phyloP scores from a whole-genome alignment of 2,888 invertebrate genomes.

The Beris chalybata region DNA sequence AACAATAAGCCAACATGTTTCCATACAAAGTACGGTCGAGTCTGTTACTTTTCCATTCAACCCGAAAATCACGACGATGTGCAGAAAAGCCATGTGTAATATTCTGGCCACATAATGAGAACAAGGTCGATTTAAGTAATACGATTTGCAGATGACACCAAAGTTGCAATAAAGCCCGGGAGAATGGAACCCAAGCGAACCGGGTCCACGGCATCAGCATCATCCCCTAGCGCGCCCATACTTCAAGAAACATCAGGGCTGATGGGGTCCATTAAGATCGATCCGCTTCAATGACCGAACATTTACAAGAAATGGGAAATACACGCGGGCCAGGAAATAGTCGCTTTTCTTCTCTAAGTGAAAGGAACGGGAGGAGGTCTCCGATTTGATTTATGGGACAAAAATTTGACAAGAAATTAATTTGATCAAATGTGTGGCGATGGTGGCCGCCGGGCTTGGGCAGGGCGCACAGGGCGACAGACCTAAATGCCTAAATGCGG shows the following conservation, averaged over 20 bases:
- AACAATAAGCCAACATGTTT: too few species aligned
- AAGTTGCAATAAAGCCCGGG: slow-evolving; percentile 8
- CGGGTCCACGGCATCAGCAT: neutral
- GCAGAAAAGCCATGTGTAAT: too few species aligned
- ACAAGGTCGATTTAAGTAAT: neutral
- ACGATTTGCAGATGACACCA: slow-evolving; percentile 15
- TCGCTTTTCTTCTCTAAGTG: slow-evolving; percentile 14
- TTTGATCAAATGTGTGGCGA: slow-evolving; percentile 30
- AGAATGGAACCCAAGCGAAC: neutral
- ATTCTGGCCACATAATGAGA: too few species aligned
- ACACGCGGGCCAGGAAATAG: neutral
- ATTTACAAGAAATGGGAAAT: neutral
- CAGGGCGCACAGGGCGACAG: slow-evolving; percentile 2
- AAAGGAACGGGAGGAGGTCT: slow-evolving; percentile 11
- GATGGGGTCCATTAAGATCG: too few species aligned
- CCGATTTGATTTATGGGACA: slow-evolving; percentile 31
- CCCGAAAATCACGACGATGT: too few species aligned
- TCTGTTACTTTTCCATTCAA: too few species aligned
- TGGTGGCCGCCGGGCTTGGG: slow-evolving; percentile 5
- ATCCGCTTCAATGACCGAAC: too few species aligned
- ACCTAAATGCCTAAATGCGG: slow-evolving; percentile 31
- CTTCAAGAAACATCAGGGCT: slow-evolving; percentile 3
- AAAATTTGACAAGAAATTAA: slow-evolving; percentile 37
- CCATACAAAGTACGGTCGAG: too few species aligned
- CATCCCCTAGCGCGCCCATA: slow-evolving; percentile 1